Evolutionary conservation across 2,797 vertebrate genomes (phyloP).

Genomic region (Linurgus olivaceus): DNA sequence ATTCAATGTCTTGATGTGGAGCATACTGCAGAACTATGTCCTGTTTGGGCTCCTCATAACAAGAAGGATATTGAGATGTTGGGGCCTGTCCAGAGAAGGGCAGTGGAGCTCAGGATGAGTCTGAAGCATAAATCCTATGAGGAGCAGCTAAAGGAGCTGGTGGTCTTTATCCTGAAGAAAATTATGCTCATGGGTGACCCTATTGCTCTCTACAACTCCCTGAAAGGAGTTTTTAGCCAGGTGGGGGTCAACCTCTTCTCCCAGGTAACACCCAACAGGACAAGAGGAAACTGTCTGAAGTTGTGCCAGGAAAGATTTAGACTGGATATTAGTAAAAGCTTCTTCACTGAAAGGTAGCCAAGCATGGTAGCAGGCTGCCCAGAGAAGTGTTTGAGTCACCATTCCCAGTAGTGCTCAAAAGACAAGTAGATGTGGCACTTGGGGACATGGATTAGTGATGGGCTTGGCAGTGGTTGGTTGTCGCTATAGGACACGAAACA

Average conservation of each 20-base stretch:
- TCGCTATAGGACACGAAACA: too few relatives aligned
- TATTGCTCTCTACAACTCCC: fast-evolving
- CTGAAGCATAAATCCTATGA: not conserved
- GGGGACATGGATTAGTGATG: not conserved
- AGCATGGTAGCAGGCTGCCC: not conserved
- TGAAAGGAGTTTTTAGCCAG: not conserved
- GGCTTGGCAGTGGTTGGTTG: not conserved
- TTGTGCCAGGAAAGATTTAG: not conserved
- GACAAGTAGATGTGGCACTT: not conserved
- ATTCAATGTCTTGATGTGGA: not conserved
- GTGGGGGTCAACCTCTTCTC: not conserved
- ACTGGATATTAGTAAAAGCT: not conserved
- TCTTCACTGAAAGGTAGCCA: not conserved
- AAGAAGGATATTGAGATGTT: not conserved
- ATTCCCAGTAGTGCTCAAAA: not conserved
- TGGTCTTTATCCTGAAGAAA: not conserved
- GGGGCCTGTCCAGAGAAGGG: not conserved
- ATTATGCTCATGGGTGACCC: not conserved
- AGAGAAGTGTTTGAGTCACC: not conserved
- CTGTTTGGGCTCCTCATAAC: not conserved
- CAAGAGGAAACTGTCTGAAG: not conserved
- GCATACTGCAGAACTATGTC: not conserved
- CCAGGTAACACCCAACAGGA: not conserved
- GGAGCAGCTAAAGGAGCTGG: not conserved
- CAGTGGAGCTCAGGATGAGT: fast-evolving